Conservation (phyloP, 2,797 vertebrate species). For the Dryobates pubescens region DNA sequence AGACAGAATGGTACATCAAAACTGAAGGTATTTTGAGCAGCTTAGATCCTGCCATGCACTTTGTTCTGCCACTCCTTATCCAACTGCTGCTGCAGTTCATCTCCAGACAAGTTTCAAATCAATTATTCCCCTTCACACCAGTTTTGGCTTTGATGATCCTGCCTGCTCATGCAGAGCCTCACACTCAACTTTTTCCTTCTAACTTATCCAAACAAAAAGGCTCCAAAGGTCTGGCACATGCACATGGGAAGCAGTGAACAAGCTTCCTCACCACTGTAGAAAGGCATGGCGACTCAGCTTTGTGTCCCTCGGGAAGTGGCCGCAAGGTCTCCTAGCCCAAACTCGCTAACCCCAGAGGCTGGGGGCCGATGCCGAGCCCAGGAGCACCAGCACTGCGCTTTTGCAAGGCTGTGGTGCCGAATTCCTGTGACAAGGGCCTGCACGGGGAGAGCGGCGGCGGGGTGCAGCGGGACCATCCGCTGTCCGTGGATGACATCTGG, state of each 20-base stretch:
- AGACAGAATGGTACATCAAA: neutral
- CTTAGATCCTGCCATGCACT: neutral
- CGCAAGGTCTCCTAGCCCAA: neutral
- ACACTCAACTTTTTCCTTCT: neutral
- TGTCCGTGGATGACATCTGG: slow-evolving; percentile 54
- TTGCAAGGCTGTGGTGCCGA: neutral
- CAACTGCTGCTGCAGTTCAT: neutral
- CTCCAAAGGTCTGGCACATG: neutral
- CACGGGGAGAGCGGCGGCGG: neutral
- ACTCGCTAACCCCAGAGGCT: neutral
- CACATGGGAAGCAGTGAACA: rapidly evolving
- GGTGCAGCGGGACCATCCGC: neutral
- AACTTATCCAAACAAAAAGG: neutral
- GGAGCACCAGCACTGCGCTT: neutral
- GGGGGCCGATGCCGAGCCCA: rapidly evolving
- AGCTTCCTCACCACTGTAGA: rapidly evolving
- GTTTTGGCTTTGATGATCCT: neutral
- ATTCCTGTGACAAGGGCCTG: rapidly evolving
- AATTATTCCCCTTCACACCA: neutral
- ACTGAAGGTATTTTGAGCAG: neutral
- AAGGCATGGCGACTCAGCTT: rapidly evolving
- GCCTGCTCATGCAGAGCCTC: neutral
- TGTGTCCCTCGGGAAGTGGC: neutral
- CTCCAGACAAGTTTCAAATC: neutral
- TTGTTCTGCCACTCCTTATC: neutral